Evolutionary conservation across 92 coral and sea anemone genomes (phyloP).

Genomic region (Heteractis magnifica): DNA sequence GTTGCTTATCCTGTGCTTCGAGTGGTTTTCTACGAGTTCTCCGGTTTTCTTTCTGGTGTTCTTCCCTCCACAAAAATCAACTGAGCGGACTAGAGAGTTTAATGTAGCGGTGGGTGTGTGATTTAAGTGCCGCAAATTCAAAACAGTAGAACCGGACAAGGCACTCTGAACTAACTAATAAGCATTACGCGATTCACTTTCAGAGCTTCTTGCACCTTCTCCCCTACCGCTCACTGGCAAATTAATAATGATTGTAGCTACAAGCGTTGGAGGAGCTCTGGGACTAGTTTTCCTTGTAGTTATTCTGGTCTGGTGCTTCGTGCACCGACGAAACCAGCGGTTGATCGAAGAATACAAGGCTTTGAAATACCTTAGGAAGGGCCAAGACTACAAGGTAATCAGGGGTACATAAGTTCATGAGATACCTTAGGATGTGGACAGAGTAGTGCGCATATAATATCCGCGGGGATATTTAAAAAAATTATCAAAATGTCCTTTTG

Average conservation of each 20-base stretch:
- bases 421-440: not conserved
- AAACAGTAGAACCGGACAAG: not conserved
- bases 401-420: not conserved
- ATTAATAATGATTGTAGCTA: not conserved
- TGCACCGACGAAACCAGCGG: conserved; percentile 35
- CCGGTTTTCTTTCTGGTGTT: not conserved
- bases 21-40: too few species aligned
- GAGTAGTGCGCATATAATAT: not conserved
- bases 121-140: too few species aligned
- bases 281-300: conserved; percentile 18
- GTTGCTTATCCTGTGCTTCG: too few species aligned
- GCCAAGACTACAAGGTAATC: conserved; percentile 35
- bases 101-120: too few species aligned
- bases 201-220: not conserved
- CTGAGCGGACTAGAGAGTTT: too few species aligned
- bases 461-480: too few species aligned
- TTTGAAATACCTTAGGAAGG: conserved; percentile 29
- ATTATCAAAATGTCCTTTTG: too few species aligned
- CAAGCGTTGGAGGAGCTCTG: conserved; percentile 28
- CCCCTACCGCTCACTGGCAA: not conserved
- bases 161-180: not conserved
- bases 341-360: conserved; percentile 47
- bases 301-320: conserved; percentile 18
- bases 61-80: not conserved
- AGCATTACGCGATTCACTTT: not conserved